A percentile compares a stretch with the other conserved stretches of the same genome.
These are phyloP conservation scores for Epizoanthus illoricatus DNA, from an alignment of 92 coral and sea anemone genomes.

Conservation along the genomic window DNA sequence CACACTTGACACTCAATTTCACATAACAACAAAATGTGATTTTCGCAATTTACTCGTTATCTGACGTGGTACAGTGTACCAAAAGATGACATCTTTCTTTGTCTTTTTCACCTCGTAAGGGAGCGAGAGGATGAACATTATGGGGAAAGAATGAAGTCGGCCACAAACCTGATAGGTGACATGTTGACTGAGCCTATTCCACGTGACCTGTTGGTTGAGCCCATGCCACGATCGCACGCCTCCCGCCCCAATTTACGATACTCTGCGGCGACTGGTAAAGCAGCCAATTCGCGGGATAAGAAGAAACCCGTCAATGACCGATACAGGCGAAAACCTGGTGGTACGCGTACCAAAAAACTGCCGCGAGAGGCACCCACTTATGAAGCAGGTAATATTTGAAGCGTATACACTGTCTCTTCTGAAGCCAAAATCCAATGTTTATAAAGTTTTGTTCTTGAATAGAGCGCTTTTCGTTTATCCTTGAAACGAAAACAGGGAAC, in stretches of 20 bases:
- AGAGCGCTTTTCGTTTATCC: too few species aligned
- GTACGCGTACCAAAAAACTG: constrained; percentile 1
- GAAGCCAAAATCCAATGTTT: too few species aligned
- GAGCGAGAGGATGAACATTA: constrained; percentile 29
- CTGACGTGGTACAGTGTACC: too few species aligned
- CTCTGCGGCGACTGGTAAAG: neutral
- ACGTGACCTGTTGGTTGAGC: constrained; percentile 18
- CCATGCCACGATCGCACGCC: neutral
- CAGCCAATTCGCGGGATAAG: neutral
- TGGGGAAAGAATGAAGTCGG: constrained; percentile 27
- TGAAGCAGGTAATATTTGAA: neutral
- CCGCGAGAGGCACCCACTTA: neutral
- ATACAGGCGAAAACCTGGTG: constrained; percentile 12
- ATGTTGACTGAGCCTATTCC: constrained; percentile 24
- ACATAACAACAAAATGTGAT: too few species aligned
- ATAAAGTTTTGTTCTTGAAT: too few species aligned
- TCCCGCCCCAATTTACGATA: constrained; percentile 28
- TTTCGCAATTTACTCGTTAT: too few species aligned
- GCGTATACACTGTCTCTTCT: too few species aligned
- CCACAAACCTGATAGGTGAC: constrained; percentile 24
- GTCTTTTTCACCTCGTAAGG: neutral
- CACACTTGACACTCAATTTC: too few species aligned
- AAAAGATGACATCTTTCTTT: neutral
- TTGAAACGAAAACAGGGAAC: too few species aligned
- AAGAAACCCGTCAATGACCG: constrained; percentile 18